Percentiles rank a stretch among this genome's conserved stretches.
These are phyloP conservation scores for Cremastobaeus sp. DNA, from an alignment of 2,888 invertebrate genomes.

Conservation along the genomic window DNA sequence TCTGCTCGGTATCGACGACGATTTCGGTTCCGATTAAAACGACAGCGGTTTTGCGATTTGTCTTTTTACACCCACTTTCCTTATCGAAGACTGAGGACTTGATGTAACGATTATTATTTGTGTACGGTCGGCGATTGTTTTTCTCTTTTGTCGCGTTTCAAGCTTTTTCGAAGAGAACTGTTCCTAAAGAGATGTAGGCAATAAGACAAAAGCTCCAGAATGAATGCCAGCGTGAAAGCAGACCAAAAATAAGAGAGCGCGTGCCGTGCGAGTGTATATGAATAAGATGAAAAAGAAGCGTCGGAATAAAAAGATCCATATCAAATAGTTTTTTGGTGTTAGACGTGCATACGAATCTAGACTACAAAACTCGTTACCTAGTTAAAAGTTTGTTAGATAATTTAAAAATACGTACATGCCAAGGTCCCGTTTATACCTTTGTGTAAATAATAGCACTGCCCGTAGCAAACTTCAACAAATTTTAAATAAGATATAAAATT, in stretches of 20 bases:
- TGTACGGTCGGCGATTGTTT: conserved; percentile 60
- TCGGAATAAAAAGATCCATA: conserved; percentile 75
- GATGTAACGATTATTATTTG: conserved; percentile 61
- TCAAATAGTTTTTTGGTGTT: conserved; percentile 78
- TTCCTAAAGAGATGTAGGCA: conserved; percentile 78
- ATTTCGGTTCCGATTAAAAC: conserved; percentile 68
- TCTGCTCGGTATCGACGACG: conserved; percentile 67
- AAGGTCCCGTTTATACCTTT: conserved; percentile 76
- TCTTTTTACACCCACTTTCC: conserved; percentile 65
- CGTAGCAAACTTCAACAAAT: conserved; percentile 56
- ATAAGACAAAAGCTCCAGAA: conserved; percentile 73
- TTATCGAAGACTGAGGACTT: conserved; percentile 76
- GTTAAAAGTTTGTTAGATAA: conserved; percentile 77
- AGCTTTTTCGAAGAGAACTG: conserved; percentile 76
- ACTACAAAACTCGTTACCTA: conserved; percentile 78
- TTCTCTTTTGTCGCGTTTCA: conserved; percentile 69
- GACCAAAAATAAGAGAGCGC: conserved; percentile 48
- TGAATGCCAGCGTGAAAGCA: conserved; percentile 62
- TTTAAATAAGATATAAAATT: conserved; percentile 57
- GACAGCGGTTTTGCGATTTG: conserved; percentile 56
- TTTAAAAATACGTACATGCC: conserved; percentile 76
- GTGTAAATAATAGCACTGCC: conserved; percentile 78
- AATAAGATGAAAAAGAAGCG: conserved; percentile 48
- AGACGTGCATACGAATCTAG: conserved; percentile 76
- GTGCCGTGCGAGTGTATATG: conserved; percentile 50